Evolutionary conservation across 2,113 vertebrate genomes (phyloP), one percentile per base, ranked within the genome.

Genomic region (Ifrita kowaldi): DNA sequence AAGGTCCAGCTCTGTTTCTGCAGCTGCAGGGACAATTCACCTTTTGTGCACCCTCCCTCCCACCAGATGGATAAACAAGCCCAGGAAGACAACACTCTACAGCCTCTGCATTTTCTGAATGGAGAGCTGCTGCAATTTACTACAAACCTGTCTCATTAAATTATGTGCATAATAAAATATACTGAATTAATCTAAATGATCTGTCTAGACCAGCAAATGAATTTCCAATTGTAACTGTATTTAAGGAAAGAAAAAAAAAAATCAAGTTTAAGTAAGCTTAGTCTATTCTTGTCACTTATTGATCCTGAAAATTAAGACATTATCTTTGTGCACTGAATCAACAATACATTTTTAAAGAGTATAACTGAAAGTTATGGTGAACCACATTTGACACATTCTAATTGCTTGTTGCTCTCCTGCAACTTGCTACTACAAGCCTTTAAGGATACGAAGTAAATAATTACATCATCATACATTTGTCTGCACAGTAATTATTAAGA

Each of bases 221-320:
- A 94, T 78, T 91, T 85, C 46, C 85, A 96, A 37, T 57, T 84
- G 74, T 69, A 95, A 93, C 18, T 70, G 52, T 42, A 53, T 35
- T 52, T n/a, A 71, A 88, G 41, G 42, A 42, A 82, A 60, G 37
- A 8, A 90, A 87, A 70, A 53, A 53, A 53, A 84, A 55, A 28
- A 82, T 3, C 30, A 62, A 73, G 41, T 74, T 81, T 52, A 81
- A 92, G 76, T 53, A 89, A 75, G 52, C 55, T 82, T n/a, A 52
- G 47, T 39, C 90, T 82, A 74, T 95, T 94, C 71, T 86, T 77
- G 44, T 39, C 90, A 60, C 44, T 84, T 87, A 95, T 35, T 85
- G 83, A 95, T 95, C 86, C 87, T 93, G 90, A 97, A 95, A 94
- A 95, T 78, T 26, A 90, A 86, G 81, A 65, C 49, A 88, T 89